Base-by-base conservation (phyloP, 2,797 vertebrate genomes). In the Philypnodon macrostomus region DNA sequence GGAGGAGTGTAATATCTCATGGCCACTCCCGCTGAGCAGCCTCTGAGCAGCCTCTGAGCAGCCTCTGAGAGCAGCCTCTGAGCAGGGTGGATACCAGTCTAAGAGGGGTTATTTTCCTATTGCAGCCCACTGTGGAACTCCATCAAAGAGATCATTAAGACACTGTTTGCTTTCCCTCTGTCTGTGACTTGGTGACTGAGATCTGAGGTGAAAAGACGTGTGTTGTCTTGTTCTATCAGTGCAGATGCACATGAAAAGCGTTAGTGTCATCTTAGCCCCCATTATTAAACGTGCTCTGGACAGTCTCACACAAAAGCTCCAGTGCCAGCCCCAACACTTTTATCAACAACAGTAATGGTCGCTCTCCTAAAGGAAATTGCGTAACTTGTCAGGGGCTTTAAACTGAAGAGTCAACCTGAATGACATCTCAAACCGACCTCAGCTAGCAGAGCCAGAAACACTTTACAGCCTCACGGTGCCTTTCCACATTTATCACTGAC, bases 181-280 rank as follows among this genome's bases (percentile, higher is more conserved):
- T 33, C 9, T 48, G 18, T 55, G 26, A 54, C 50, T 60, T 53
- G 38, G 45, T 38, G 45, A 29, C 50, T 45, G 34, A 23, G 39
- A 32, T 0, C 0, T 14, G 26, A 14, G 54, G 53, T 71, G 61
- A 53, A 68, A 61, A 47, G 52, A 6, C 39, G 27, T 37, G 34
- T 32, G 58, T 54, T 50, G 49, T 72, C 58, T 66, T 58, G 74
- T 66, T 60, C 53, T 74, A 17, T 42, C 15, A 46, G 46, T 24
- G 11, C 7, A 2, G 51, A 60, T 55, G 47, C 73, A 83, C 72
- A 70, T 77, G 75, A 70, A 45, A 67, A 57, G 66, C 58, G 75
- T 84, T 74, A 75, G 63, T 71, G 77, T 76, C 70, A 75, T 73
- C 68, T 44, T 65, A 70, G 59, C 70, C 67, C 47, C 68, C 78